Evolutionary conservation across 2,888 invertebrate genomes (phyloP).

Genomic region (Orthosia cruda): DNA sequence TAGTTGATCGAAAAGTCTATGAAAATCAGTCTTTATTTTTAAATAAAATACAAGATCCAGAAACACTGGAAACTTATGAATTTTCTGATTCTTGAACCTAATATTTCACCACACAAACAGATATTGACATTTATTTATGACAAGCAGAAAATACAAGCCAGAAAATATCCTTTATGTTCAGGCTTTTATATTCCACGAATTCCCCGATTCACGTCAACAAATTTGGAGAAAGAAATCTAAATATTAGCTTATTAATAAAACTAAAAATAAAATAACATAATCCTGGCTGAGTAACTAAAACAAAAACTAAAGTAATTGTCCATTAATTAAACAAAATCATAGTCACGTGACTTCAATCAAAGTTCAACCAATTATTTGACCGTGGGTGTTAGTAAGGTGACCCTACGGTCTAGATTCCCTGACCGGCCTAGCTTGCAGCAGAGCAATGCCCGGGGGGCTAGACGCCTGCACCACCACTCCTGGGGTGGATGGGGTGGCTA

Average conservation of each 20-base stretch:
- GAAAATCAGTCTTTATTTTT: neutral
- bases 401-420: conserved; percentile 60
- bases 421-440: conserved; percentile 52
- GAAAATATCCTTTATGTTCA: conserved; percentile 12
- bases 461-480: conserved; percentile 31
- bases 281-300: neutral
- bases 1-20: neutral
- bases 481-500: neutral
- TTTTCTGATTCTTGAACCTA: neutral
- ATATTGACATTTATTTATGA: neutral
- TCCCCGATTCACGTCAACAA: neutral
- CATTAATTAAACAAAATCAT: conserved; percentile 3
- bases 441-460: conserved; percentile 36
- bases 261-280: neutral
- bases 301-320: neutral
- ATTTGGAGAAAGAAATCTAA: neutral
- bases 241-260: neutral
- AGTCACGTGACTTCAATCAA: neutral
- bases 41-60: too few relatives aligned
- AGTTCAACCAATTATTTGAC: conserved; percentile 18
- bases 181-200: neutral
- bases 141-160: neutral
- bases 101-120: conserved; percentile 2
- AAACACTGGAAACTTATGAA: neutral
- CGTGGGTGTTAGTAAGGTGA: conserved; percentile 52